phyloP scores from a whole-genome alignment of 2,888 invertebrate genomes.

The Penaeus monodon region DNA sequence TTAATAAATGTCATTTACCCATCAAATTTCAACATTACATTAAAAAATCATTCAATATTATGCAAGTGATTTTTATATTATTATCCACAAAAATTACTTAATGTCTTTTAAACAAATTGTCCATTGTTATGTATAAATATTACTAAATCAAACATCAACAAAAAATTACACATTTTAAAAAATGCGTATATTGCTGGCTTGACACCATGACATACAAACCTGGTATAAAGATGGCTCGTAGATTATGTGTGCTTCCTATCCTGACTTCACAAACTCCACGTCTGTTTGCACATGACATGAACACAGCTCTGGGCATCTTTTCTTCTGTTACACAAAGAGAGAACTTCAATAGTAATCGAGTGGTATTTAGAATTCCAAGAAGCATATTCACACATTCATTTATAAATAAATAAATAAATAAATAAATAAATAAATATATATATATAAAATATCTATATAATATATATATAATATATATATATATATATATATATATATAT shows the following conservation, averaged over 20 bases:
- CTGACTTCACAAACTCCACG: conserved; percentile 59
- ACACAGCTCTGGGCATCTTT: conserved; percentile 54
- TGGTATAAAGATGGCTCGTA: conserved; percentile 58
- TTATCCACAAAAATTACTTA: no score
- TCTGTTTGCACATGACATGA: conserved; percentile 62
- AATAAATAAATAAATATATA: no score
- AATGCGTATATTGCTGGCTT: background rate
- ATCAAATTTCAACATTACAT: background rate
- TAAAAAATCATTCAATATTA: background rate
- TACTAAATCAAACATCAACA: background rate
- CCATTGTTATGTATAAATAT: no score
- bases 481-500: no score
- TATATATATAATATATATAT: no score
- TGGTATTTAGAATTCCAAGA: background rate
- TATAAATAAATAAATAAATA: no score
- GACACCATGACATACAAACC: conserved; percentile 35
- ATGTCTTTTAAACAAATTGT: no score
- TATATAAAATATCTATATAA: no score
- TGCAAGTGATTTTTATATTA: no score
- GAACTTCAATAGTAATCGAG: background rate
- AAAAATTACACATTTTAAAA: background rate
- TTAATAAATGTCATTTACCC: background rate
- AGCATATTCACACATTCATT: background rate
- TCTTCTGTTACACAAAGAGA: conserved; percentile 24
- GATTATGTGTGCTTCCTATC: conserved; percentile 50